A percentile compares a stretch with the other conserved stretches of the same genome.
Conservation (phyloP, 2,113 vertebrate species). For the Megalops atlanticus region DNA sequence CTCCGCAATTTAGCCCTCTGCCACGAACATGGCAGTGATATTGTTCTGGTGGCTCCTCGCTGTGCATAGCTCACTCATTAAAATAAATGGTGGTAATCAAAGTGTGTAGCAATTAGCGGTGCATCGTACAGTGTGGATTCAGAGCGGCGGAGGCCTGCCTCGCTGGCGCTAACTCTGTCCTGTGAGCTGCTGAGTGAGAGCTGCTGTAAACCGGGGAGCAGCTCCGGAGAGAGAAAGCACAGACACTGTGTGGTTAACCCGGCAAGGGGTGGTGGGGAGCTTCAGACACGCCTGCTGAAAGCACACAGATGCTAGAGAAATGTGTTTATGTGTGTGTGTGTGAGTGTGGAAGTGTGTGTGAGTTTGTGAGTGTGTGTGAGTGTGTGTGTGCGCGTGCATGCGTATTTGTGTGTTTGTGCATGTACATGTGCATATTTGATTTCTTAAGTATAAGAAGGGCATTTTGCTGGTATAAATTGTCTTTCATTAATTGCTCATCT, state of each 20-base stretch:
- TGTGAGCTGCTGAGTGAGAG: no score
- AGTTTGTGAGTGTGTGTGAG: neutral
- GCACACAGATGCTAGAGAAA: neutral
- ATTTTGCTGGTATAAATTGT: no score
- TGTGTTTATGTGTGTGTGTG: constrained; percentile 1
- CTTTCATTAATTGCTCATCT: no score
- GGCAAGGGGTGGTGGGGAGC: no score
- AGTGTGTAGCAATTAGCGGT: constrained; percentile 27
- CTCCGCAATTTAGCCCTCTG: constrained; percentile 57
- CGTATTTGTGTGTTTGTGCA: constrained; percentile 6
- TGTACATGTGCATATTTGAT: neutral
- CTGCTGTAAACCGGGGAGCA: no score
- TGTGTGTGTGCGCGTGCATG: constrained; percentile 6
- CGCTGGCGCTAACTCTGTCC: neutral
- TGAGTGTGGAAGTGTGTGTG: neutral
- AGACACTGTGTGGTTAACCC: no score
- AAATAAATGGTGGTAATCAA: constrained; percentile 32
- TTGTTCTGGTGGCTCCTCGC: constrained; percentile 47
- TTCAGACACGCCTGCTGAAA: no score
- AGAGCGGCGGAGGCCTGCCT: neutral
- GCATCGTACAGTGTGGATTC: constrained; percentile 6
- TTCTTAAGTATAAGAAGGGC: constrained; percentile 12
- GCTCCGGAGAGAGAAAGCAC: no score
- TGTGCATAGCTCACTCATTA: constrained; percentile 21
- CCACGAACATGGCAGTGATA: constrained; percentile 50